These are phyloP conservation scores for Julus scanicus DNA, from an alignment of 2,888 invertebrate species.

Conservation along the genomic window DNA sequence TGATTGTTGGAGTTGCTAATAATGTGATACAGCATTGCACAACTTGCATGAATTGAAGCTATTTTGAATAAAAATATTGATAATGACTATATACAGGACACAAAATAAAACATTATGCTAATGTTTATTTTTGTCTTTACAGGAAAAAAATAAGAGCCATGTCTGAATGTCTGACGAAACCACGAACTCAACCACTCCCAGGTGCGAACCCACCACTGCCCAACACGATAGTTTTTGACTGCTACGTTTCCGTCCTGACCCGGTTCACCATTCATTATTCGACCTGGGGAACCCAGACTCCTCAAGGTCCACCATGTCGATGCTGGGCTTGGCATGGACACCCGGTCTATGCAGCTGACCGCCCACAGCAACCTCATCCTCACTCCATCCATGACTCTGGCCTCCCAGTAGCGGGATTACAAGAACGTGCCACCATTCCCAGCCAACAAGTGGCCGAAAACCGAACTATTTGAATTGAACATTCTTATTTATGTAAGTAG, in stretches of 20 bases:
- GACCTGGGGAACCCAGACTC: constrained; percentile 88
- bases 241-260: constrained; percentile 99
- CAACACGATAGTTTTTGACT: constrained; percentile 99
- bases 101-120: too few relatives aligned
- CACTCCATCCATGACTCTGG: constrained; percentile 90
- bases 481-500: too few relatives aligned
- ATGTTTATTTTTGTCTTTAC: too few relatives aligned
- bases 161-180: constrained; percentile 87
- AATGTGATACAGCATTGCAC: too few relatives aligned
- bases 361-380: constrained; percentile 81
- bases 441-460: constrained; percentile 67
- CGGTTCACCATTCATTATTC: constrained; percentile 96
- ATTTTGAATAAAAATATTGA: too few relatives aligned
- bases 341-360: constrained; percentile 83
- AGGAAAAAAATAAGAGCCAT: constrained; percentile 72
- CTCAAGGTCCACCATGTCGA: constrained; percentile 93
- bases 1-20: too few relatives aligned
- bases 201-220: constrained; percentile 99
- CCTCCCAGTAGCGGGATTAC: constrained; percentile 97
- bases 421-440: constrained; percentile 97
- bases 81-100: too few relatives aligned
- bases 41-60: too few relatives aligned
- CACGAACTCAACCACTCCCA: constrained; percentile 84
- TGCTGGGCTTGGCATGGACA: constrained; percentile 92
- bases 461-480: background rate